Base-by-base conservation (phyloP, 2,113 vertebrate genomes). In the Cryptomyrus ogoouensis region DNA sequence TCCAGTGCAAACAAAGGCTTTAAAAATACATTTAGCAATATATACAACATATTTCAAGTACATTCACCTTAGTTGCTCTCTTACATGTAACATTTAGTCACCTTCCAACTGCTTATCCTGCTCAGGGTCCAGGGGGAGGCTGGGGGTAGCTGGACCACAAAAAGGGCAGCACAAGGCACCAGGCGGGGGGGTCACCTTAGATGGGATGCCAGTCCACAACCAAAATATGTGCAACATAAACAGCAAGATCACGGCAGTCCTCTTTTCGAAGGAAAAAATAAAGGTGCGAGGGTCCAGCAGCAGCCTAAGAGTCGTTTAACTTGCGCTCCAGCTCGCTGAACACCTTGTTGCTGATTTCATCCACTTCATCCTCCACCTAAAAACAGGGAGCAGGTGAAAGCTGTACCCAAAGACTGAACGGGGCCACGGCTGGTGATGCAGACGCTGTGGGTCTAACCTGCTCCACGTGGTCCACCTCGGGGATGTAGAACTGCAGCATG, bases 401-500 rank as follows among this genome's bases (percentile, higher is more conserved):
- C 15, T 39, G 35, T 39, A 80, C 35, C 35, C 74, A 19, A 80
- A 42, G 74, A 80, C 74, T 1, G 74, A 19, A 42, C 1, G 35
- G 74, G 5, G n/a, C 83, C 83, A 17, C 6, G 13, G 31, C 27
- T 19, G 15, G n/a, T 39, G 35, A 77, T 15, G 35, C 31, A 19
- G 15, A 8, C 5, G 6, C 13, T 3, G 7, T 74, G 27, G 1
- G 21, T 12, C 83, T 93, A 86, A 96, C 96, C 96, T 97, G 95
- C 90, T 95, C 95, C 88, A 97, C 96, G 0, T 91, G 91, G 24
- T 94, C 93, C 8, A 97, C 96, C 91, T 97, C 96, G 17, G 96
- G 96, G 88, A 97, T 94, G 89, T 97, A 97, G 91, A 97, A 97
- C 92, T 96, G 95, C 91, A 97, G 88, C 96, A 97, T 97, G 93